Evolutionary conservation across 2,888 invertebrate genomes (phyloP).

Genomic region (Eupithecia abbreviata): DNA sequence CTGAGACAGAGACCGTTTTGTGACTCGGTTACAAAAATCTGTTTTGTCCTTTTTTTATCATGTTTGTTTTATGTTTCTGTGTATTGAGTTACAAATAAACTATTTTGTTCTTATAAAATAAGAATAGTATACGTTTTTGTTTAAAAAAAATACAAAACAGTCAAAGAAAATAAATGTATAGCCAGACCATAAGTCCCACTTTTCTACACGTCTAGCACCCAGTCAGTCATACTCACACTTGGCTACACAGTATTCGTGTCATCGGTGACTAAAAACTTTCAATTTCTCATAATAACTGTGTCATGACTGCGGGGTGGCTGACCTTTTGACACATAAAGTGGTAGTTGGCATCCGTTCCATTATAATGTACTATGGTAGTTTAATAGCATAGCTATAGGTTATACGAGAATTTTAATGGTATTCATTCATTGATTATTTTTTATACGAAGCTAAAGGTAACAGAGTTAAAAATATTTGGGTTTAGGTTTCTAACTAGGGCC

Average conservation of each 20-base stretch:
- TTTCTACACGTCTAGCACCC: neutral
- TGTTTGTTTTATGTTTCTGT: too few species aligned
- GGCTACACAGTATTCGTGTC: constrained; percentile 36
- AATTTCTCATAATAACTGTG: constrained; percentile 48
- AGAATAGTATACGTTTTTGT: too few species aligned
- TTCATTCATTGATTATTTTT: neutral
- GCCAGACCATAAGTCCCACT: neutral
- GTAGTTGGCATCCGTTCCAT: constrained; percentile 2
- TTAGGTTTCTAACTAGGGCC: too few species aligned
- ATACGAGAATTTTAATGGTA: neutral
- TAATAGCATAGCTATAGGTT: neutral
- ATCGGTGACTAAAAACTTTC: constrained; percentile 47
- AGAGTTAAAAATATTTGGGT: too few species aligned
- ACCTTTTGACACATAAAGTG: constrained; percentile 43
- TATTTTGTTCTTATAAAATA: too few species aligned
- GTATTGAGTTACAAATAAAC: too few species aligned
- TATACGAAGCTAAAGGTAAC: too few species aligned
- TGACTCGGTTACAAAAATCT: too few species aligned
- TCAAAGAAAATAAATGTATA: too few species aligned
- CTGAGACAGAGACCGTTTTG: too few species aligned
- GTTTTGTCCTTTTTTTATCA: too few species aligned
- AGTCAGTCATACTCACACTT: constrained; percentile 8
- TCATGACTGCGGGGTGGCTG: constrained; percentile 41
- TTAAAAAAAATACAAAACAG: too few species aligned
- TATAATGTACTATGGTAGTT: neutral